phyloP scores from a whole-genome alignment of 2,113 vertebrate species.

The Crotophaga sulcirostris region DNA sequence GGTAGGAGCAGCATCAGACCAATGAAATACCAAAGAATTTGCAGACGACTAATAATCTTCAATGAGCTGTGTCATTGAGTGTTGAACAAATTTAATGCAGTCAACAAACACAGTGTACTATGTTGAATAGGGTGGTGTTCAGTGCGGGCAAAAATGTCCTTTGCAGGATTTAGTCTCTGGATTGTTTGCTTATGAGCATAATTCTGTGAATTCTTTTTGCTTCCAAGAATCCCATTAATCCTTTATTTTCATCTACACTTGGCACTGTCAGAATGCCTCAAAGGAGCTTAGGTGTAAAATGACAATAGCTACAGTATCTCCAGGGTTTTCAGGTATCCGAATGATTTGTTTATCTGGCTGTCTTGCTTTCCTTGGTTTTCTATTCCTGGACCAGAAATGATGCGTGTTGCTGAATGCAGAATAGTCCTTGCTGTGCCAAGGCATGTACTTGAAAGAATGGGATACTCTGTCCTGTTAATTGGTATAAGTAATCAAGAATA shows the following conservation, averaged over 20 bases:
- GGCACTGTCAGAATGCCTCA: neutral
- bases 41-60: neutral
- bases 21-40: neutral
- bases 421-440: neutral
- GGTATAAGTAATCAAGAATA: neutral
- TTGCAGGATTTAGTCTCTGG: neutral
- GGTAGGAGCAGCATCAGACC: neutral
- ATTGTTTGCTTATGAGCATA: neutral
- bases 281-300: constrained; percentile 33
- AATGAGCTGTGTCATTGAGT: neutral
- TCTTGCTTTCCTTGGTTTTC: neutral
- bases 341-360: constrained; percentile 21
- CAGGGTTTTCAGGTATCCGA: constrained; percentile 21
- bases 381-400: constrained; percentile 9
- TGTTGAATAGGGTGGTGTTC: neutral
- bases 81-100: neutral
- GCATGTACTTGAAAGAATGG: constrained; percentile 18
- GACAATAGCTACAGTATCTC: constrained; percentile 34
- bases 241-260: neutral
- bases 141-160: neutral
- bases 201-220: constrained; percentile 6
- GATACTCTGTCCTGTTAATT: neutral
- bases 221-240: constrained; percentile 4
- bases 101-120: neutral
- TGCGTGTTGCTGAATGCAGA: neutral